Base-by-base conservation (phyloP, 2,797 vertebrate genomes). In the Sebastes kiyomatsui region DNA sequence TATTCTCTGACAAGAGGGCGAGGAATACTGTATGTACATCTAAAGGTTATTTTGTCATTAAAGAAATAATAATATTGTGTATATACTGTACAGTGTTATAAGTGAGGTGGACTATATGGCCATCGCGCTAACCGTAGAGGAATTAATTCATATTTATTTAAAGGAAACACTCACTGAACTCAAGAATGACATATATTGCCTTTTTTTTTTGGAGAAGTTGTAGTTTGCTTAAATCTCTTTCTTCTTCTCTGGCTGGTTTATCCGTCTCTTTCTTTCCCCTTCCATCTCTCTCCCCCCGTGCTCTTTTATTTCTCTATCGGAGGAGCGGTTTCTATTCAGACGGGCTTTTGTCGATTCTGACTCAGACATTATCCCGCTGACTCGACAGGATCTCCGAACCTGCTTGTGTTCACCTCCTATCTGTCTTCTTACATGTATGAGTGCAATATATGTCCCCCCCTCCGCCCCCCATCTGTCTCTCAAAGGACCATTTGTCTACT, bases 151-250 rank as follows among this genome's bases (percentile, higher is more conserved):
- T 96, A 96, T 96, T 96, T 96, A 96, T 96, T 96, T 94, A 86
- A 88, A 82, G 84, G 88, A 91, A 84, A 92, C 85, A 87, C 93
- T 94, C 91, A 80, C 85, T 93, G 89, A 92, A 93, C 93, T 93
- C 93, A 95, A 95, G 89, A 96, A 96, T 96, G 93, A 96, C 96
- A 96, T 95, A 95, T 96, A 96, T 96, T 96, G 95, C 96, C 96
- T 96, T 96, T 95, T 42, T 42, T 38, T 96, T 49, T 46, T 93
- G 87, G 90, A 92, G 88, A 87, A 92, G 85, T 88, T 80, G 88
- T 89, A 66, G 76, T 92, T 90, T 88, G 89, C 87, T 90, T 86
- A 16, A 81, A 79, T 83, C 72, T 79, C 62, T 38, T 67, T 81
- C 46, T 87, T 72, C 30, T 81, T 56, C 61, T 69, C 18, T 66